These are phyloP conservation scores for Diploscapter pachys DNA, from an alignment of 1,140 invertebrate genomes.

Conservation along the genomic window DNA sequence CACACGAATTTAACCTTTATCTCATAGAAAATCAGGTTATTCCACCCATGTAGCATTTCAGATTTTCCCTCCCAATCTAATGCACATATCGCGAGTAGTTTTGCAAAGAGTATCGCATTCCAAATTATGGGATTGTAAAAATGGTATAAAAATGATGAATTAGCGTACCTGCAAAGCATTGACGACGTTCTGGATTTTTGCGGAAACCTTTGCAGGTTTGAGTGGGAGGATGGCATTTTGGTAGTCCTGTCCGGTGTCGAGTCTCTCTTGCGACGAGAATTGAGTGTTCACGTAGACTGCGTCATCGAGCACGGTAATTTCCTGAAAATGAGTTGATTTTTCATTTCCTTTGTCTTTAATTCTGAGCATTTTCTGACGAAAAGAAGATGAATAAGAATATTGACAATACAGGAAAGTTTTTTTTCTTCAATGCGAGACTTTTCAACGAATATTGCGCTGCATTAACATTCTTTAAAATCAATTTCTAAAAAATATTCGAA, in stretches of 20 bases:
- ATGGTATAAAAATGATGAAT: too few species aligned
- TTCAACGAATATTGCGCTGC: slow-evolving; percentile 7
- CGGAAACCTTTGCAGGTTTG: too few species aligned
- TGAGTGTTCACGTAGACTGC: slow-evolving; percentile 39
- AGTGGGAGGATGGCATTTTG: slow-evolving; percentile 49
- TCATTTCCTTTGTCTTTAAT: slow-evolving; percentile 15
- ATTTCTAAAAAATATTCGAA: not conserved
- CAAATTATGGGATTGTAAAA: too few species aligned
- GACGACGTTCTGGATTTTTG: too few species aligned
- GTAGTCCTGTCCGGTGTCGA: slow-evolving; percentile 42
- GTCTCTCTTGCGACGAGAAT: not conserved
- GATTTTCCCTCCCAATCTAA: too few species aligned
- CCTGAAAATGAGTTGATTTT: slow-evolving; percentile 7
- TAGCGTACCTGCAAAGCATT: too few species aligned
- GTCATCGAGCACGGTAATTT: slow-evolving; percentile 19
- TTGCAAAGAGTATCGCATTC: too few species aligned
- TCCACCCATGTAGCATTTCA: too few species aligned
- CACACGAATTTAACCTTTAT: too few species aligned
- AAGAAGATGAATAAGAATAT: not conserved
- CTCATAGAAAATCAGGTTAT: too few species aligned
- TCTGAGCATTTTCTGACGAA: slow-evolving; percentile 10
- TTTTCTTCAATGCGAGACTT: slow-evolving; percentile 3
- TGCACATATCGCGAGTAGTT: too few species aligned
- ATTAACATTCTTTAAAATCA: not conserved
- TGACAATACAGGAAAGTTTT: not conserved